A percentile compares a stretch with the other conserved stretches of the same genome.
Evolutionary conservation across 2,797 vertebrate genomes (phyloP).

Genomic region (Anabacerthia variegaticeps): DNA sequence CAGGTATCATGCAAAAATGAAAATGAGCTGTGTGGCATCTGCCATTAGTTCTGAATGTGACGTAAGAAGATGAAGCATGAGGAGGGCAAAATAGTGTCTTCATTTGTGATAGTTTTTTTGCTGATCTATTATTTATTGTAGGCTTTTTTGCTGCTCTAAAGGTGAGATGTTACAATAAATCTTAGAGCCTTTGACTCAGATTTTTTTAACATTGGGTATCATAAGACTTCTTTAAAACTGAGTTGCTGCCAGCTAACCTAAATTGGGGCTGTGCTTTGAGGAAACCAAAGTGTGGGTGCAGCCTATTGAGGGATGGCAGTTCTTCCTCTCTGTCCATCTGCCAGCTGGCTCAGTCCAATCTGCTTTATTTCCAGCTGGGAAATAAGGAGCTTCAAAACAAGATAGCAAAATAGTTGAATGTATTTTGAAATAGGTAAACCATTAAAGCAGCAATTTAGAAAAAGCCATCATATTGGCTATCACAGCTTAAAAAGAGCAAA

Average conservation of each 20-base stretch:
- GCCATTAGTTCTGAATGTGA: background rate
- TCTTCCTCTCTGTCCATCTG: slow-evolving; percentile 43
- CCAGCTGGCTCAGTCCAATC: slow-evolving; percentile 38
- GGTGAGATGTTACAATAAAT: background rate
- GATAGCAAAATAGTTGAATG: background rate
- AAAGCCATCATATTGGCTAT: background rate
- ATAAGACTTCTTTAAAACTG: background rate
- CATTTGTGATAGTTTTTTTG: background rate
- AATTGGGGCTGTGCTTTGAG: slow-evolving; percentile 5
- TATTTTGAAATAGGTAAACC: background rate
- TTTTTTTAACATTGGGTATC: background rate
- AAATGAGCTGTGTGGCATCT: background rate
- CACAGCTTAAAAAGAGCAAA: background rate
- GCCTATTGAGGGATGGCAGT: slow-evolving; percentile 14
- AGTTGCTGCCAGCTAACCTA: slow-evolving; percentile 15
- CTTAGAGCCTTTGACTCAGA: background rate
- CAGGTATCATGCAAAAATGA: background rate
- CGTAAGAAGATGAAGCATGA: background rate
- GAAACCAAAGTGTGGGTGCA: slow-evolving; percentile 41
- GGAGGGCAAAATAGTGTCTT: background rate
- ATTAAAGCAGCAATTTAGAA: background rate
- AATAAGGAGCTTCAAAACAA: slow-evolving; percentile 29
- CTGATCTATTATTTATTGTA: background rate
- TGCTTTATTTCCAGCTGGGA: slow-evolving; percentile 37
- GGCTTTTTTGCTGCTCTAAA: background rate